Percentiles rank a stretch among this genome's conserved stretches.
Conservation (phyloP, 2,113 vertebrate genomes). For the Acanthochromis polyacanthus region DNA sequence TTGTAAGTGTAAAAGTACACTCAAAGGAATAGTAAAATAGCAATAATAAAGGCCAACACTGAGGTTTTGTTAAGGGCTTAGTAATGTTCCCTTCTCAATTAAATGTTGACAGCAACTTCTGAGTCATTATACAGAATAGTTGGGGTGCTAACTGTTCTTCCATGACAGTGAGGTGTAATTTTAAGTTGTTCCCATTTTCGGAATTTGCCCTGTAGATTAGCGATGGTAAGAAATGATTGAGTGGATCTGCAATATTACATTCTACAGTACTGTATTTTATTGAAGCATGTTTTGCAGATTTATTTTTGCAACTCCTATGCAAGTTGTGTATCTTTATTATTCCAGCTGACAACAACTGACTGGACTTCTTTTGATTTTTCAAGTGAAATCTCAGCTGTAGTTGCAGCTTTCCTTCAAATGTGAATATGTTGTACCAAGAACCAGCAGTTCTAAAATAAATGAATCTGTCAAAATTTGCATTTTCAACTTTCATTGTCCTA, state of each 20-base stretch:
- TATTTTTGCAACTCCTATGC: too few species aligned
- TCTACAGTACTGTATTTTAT: background rate
- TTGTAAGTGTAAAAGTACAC: conserved; percentile 67
- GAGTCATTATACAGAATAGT: conserved; percentile 19
- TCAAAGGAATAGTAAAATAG: conserved; percentile 59
- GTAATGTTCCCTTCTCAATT: conserved; percentile 38
- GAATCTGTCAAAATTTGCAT: too few species aligned
- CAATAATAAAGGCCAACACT: conserved; percentile 47
- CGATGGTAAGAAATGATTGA: background rate
- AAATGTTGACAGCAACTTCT: conserved; percentile 36
- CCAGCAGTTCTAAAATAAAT: too few species aligned
- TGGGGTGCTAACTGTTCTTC: conserved; percentile 10
- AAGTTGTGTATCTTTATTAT: too few species aligned
- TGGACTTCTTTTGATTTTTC: too few species aligned
- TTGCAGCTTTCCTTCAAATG: too few species aligned
- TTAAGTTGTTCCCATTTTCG: conserved; percentile 8
- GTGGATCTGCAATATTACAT: background rate
- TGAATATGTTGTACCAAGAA: too few species aligned
- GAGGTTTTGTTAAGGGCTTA: conserved; percentile 43
- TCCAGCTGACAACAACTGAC: too few species aligned
- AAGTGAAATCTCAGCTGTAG: too few species aligned
- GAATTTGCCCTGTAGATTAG: background rate
- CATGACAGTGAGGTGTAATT: conserved; percentile 27
- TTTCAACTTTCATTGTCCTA: too few species aligned
- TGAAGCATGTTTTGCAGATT: background rate